A percentile compares a stretch with the other conserved stretches of the same genome.
phyloP scores from a whole-genome alignment of 1,140 invertebrate genomes.

The Saccostrea cuccullata region DNA sequence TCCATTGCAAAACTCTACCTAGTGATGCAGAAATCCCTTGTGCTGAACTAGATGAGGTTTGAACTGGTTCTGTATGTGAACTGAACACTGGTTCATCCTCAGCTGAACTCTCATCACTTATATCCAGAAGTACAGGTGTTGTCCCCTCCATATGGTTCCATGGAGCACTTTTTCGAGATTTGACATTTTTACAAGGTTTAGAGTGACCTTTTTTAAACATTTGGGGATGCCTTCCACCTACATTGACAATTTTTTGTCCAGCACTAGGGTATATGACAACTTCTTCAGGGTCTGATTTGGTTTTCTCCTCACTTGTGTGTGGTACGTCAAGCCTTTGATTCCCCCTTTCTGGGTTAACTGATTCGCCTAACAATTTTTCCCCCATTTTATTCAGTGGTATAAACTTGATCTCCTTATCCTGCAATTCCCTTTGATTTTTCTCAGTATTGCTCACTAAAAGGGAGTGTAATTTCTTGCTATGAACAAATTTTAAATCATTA shows the following conservation, averaged over 20 bases:
- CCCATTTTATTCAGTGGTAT: slow-evolving; percentile 3
- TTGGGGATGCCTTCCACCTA: no score
- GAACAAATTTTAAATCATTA: background rate
- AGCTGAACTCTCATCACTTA: no score
- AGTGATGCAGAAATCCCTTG: background rate
- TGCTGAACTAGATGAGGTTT: background rate
- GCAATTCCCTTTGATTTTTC: background rate
- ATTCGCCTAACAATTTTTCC: background rate
- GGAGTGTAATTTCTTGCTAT: background rate
- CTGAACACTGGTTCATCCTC: background rate
- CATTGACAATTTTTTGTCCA: no score
- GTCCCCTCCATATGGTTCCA: no score
- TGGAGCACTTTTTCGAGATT: no score
- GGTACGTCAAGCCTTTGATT: no score
- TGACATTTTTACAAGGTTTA: no score
- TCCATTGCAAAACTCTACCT: background rate
- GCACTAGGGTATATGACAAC: no score
- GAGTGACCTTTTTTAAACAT: no score
- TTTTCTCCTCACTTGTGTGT: no score
- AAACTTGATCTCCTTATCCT: background rate
- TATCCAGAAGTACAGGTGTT: no score
- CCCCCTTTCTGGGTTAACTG: background rate
- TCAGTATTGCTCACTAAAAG: background rate
- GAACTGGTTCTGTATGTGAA: background rate
- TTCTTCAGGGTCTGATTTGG: no score